Base-by-base conservation (phyloP, 2,113 vertebrate species). In the Pseudolaguvia tuberculata region DNA sequence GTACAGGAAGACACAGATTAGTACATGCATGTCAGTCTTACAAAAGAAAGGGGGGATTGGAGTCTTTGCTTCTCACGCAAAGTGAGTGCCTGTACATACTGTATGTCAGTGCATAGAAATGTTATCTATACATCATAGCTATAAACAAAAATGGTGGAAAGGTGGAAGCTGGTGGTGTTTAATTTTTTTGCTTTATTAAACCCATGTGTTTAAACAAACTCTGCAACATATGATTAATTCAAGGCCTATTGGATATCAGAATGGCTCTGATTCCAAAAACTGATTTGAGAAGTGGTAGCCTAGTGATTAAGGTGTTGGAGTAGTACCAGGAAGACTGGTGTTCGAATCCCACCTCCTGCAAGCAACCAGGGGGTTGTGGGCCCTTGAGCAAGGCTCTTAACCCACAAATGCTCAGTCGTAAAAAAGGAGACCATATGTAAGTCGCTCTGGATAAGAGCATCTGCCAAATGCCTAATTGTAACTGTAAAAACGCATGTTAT, bases 1-100 rank as follows among this genome's bases (percentile, higher is more conserved):
- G 59, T 53, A 76, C 47, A 76, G 61, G 62, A 70, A 73, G 70
- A 18, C 63, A 69, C 47, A 52, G n/a, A 73, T 63, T 63, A 62
- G 42, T 73, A 35, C 69, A 13, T 5, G 21, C 58, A 51, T 65
- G 42, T 39, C 18, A 69, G 45, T 71, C 42, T 53, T 55, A 57
- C 7, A 35, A 35, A 39, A 6, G 15, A 68, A 42, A 58, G 42
- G 25, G 45, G 31, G 15, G 63, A 74, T 55, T 20, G 35, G 21
- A 56, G 47, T 31, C 35, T 29, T 63, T n/a, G 10, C 66, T 70
- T 77, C 55, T 72, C 58, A 71, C 48, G 69, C 67, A 77, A 71
- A 20, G 58, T 45, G n/a, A n/a, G 23, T 39, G 42, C 29, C 23
- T 50, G 29, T 59, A n/a, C 15, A 23, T n/a, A n/a, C n/a, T n/a